Evolutionary conservation across 2,797 vertebrate genomes (phyloP).

Genomic region (Characodon lateralis): DNA sequence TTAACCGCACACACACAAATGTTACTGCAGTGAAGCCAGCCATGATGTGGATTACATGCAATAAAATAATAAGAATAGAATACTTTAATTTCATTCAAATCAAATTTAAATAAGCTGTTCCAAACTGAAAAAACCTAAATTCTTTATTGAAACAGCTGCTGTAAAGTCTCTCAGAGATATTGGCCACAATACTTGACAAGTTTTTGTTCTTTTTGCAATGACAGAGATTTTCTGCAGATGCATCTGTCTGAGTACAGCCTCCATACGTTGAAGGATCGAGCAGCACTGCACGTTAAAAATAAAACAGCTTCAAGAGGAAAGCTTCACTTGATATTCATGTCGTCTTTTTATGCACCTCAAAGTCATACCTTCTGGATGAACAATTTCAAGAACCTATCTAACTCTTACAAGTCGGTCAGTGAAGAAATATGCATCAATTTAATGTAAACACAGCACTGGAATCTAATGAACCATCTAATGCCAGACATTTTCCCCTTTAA

Average conservation of each 20-base stretch:
- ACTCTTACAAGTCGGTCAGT: constrained; percentile 4
- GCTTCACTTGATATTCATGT: background rate
- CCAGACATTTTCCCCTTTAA: background rate
- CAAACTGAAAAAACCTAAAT: background rate
- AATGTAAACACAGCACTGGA: constrained; percentile 14
- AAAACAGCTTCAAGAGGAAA: background rate
- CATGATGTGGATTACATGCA: background rate
- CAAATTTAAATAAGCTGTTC: background rate
- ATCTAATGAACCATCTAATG: constrained; percentile 24
- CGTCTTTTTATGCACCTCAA: background rate
- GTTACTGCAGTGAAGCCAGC: background rate
- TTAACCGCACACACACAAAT: background rate
- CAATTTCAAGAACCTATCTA: background rate
- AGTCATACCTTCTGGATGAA: background rate
- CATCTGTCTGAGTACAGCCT: constrained; percentile 3
- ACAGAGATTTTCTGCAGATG: background rate
- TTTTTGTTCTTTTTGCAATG: background rate
- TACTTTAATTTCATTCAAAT: background rate
- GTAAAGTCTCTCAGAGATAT: background rate
- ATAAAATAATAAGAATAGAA: background rate
- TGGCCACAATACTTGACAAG: background rate
- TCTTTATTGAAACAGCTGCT: background rate
- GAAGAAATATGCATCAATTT: constrained; percentile 20
- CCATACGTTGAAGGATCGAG: constrained; percentile 11
- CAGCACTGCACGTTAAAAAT: background rate